Base-by-base conservation (phyloP, 1,140 invertebrate species). In the Phymastichus coffea region DNA sequence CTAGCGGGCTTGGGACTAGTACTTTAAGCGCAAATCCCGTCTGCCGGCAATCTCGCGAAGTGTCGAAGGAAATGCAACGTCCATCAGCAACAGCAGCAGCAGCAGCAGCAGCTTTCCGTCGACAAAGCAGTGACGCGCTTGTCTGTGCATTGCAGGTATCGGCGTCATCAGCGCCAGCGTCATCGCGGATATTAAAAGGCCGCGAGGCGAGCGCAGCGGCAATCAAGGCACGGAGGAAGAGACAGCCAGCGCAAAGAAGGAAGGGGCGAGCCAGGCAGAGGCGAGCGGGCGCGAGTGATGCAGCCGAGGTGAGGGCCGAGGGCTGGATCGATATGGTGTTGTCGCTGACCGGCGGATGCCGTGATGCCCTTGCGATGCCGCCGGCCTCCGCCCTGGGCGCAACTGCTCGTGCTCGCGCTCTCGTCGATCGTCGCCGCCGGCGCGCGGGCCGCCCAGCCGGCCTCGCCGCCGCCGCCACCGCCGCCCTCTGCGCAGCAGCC, bases 331-430 rank as follows among this genome's bases (percentile, higher is more conserved):
- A 68, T 66, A 71, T 70, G 70, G 58, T 68, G 48, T 52, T 65
- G 61, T 40, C 38, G 52, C 46, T 66, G 63, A 40, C 35, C 38
- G 33, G 49, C 49, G 55, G 22, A 54, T 54, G 54, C 47, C 75
- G 78, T 73, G 72, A 80, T 80, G 78, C 74, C 72, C 67, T 66
- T 70, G 73, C 70, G 66, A 74, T 77, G 76, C 70, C 74, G 74
- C 71, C 70, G 72, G 74, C 73, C 69, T 66, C 66, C 66, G 68
- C 67, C 67, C 64, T 66, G 60, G 54, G 61, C 53, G 63, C 64
- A 57, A 64, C 53, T 61, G 55, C 63, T 35, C 48, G 61, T 48
- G 38, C 64, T 58, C 63, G 47, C n/a, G n/a, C n/a, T n/a, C n/a
- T n/a, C n/a, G n/a, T n/a, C n/a, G n/a, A n/a, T n/a, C n/a, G n/a